phyloP scores from a whole-genome alignment of 2,888 invertebrate genomes.

The Cyaniris semiargus region DNA sequence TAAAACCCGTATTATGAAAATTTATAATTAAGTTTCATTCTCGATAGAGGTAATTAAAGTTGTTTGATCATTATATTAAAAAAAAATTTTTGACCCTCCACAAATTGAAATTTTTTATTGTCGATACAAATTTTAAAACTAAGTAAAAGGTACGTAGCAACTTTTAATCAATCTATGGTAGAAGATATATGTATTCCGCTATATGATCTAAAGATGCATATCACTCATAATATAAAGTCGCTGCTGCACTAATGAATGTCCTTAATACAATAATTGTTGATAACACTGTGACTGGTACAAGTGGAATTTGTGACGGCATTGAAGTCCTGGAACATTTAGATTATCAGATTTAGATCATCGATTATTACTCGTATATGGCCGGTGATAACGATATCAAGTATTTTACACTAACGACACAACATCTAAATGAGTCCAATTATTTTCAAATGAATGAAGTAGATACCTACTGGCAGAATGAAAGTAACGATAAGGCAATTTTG shows the following conservation, averaged over 20 bases:
- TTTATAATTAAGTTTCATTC: not conserved
- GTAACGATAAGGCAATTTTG: not conserved
- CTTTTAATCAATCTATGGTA: too few species aligned
- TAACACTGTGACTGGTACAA: not conserved
- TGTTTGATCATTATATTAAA: too few species aligned
- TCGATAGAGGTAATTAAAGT: too few species aligned
- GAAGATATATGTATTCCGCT: not conserved
- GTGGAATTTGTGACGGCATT: constrained; percentile 20
- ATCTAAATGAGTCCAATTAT: constrained; percentile 8
- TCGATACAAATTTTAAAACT: too few species aligned
- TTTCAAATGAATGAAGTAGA: not conserved
- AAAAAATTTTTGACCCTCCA: too few species aligned
- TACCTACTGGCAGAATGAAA: not conserved
- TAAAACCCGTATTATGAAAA: constrained; percentile 17
- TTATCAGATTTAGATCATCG: too few species aligned
- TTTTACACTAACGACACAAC: constrained; percentile 10
- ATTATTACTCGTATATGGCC: constrained; percentile 19
- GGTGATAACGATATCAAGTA: constrained; percentile 2
- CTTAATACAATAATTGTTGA: constrained; percentile 16
- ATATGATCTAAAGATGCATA: not conserved
- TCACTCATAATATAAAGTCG: not conserved
- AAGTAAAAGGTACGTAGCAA: too few species aligned
- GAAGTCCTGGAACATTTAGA: constrained; percentile 1
- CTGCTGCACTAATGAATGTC: constrained; percentile 17
- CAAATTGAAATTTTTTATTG: too few species aligned